Conservation (phyloP, 2,797 vertebrate genomes). For the Falco peregrinus region DNA sequence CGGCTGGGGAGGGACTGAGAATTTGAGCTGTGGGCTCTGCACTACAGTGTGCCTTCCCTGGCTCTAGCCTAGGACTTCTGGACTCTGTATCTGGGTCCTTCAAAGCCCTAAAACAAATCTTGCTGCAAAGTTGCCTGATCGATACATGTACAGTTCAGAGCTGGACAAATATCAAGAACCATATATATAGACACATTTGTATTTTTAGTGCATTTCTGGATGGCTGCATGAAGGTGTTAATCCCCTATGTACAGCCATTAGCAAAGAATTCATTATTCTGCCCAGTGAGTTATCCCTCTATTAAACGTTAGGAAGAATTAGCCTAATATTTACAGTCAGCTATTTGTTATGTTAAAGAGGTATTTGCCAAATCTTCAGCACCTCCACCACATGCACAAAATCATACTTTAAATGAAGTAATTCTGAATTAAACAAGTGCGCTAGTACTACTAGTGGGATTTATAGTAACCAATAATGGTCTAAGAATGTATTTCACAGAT, state of each 20-base stretch:
- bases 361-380: constrained; percentile 69
- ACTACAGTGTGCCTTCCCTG: fast-evolving
- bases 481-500: constrained; percentile 69
- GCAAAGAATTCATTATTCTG: constrained; percentile 59
- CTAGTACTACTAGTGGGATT: constrained; percentile 55
- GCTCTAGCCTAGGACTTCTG: background rate
- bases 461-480: constrained; percentile 60
- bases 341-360: constrained; percentile 63
- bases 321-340: constrained; percentile 64
- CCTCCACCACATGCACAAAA: constrained; percentile 42
- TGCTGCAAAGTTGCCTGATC: background rate
- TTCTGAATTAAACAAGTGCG: constrained; percentile 71
- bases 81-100: background rate
- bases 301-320: constrained; percentile 59
- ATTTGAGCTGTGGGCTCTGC: background rate
- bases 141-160: background rate
- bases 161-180: background rate
- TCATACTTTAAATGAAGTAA: constrained; percentile 68
- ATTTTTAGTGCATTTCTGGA: background rate
- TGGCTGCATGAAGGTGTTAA: constrained; percentile 32
- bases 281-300: constrained; percentile 62
- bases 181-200: background rate
- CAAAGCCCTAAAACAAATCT: background rate
- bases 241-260: constrained; percentile 6
- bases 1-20: background rate